phyloP scores from a whole-genome alignment of 2,888 invertebrate genomes.

The Carterocephalus palaemon region DNA sequence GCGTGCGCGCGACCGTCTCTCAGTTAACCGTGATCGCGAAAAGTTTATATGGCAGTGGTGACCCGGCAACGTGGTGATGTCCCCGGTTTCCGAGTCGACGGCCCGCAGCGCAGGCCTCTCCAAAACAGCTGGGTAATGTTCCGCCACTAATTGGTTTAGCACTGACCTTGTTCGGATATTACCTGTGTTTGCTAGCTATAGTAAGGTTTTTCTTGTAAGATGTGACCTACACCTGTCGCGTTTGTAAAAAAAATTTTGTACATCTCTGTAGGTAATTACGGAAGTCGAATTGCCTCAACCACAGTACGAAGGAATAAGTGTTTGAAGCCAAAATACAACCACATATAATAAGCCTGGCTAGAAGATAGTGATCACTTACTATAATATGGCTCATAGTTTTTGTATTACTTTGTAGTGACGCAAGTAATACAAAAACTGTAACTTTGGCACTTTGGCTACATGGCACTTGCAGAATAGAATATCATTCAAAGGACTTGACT shows the following conservation, averaged over 20 bases:
- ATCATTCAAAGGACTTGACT: too few relatives aligned
- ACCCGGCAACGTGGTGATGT: slow-evolving; percentile 64
- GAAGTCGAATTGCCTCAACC: too few relatives aligned
- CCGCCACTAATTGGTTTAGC: slow-evolving; percentile 13
- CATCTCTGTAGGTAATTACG: too few relatives aligned
- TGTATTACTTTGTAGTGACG: neutral
- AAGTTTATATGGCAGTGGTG: slow-evolving; percentile 75
- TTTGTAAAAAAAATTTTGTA: neutral
- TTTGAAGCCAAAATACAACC: too few relatives aligned
- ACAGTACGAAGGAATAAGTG: too few relatives aligned
- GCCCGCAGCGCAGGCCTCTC: slow-evolving; percentile 49
- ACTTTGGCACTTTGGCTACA: too few relatives aligned
- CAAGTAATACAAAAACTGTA: too few relatives aligned
- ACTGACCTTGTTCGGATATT: slow-evolving; percentile 37
- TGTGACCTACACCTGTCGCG: slow-evolving; percentile 3
- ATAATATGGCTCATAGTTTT: neutral
- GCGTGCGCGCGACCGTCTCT: slow-evolving; percentile 67
- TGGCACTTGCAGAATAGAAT: too few relatives aligned
- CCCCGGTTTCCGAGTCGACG: slow-evolving; percentile 58
- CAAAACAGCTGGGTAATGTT: slow-evolving; percentile 63
- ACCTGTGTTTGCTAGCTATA: slow-evolving; percentile 9
- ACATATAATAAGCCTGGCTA: too few relatives aligned
- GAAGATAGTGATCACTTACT: too few relatives aligned
- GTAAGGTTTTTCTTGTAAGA: slow-evolving; percentile 16
- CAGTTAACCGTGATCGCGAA: slow-evolving; percentile 36